A percentile compares a stretch with the other conserved stretches of the same genome.
phyloP scores from a whole-genome alignment of 37 sponge, comb jelly and placozoan genomes.

The Halisarca cf. caerulea region DNA sequence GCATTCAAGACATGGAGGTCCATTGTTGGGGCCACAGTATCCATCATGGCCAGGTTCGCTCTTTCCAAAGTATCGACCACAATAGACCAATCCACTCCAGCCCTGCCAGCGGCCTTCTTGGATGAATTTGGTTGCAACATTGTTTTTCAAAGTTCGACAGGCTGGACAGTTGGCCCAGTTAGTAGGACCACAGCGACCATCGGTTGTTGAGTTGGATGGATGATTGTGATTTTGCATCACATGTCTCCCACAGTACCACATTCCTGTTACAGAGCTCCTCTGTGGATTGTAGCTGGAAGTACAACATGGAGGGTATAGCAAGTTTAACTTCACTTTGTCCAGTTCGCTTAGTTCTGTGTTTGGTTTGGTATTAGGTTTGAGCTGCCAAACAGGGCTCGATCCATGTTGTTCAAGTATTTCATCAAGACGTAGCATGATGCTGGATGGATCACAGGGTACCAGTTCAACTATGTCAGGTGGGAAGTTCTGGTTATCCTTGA shows the following conservation, averaged over 20 bases:
- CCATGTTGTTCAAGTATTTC: background rate
- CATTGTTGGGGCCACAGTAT: slow-evolving; percentile 34
- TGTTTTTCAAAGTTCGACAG: slow-evolving; percentile 16
- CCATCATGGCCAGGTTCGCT: slow-evolving; percentile 18
- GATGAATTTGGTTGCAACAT: background rate
- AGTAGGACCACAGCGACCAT: slow-evolving; percentile 23
- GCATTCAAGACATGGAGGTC: background rate
- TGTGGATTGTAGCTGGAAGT: slow-evolving; percentile 43
- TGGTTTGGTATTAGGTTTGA: background rate
- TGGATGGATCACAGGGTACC: background rate
- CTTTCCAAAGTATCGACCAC: background rate
- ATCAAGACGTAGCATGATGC: slow-evolving; percentile 3
- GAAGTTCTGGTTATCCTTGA: background rate
- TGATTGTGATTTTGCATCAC: slow-evolving; percentile 17
- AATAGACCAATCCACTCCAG: slow-evolving; percentile 27
- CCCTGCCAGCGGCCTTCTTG: slow-evolving; percentile 13
- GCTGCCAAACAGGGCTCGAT: background rate
- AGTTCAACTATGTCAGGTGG: no score
- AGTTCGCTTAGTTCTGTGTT: slow-evolving; percentile 8
- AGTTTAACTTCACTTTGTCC: slow-evolving; percentile 15
- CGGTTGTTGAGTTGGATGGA: background rate
- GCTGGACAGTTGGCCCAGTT: slow-evolving; percentile 27
- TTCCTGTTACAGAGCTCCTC: background rate
- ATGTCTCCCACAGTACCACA: slow-evolving; percentile 23
- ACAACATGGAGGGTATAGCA: slow-evolving; percentile 18